Conservation (phyloP, 1,140 invertebrate genomes). For the Drosophila mojavensis region DNA sequence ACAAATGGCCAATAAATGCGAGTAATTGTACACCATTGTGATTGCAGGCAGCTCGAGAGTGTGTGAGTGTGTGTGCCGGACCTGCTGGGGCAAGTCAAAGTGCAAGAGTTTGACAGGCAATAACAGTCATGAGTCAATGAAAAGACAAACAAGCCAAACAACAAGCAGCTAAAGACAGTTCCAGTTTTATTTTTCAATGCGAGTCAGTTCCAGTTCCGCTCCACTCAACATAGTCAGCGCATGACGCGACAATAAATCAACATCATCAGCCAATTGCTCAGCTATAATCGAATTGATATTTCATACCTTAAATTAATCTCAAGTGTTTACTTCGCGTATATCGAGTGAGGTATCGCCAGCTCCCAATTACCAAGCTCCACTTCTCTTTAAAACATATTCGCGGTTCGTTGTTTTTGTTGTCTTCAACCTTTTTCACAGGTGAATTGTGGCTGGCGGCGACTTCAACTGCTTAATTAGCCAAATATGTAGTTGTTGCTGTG, state of each 20-base stretch:
- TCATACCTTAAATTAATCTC: slow-evolving; percentile 42
- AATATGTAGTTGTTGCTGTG: slow-evolving; percentile 4
- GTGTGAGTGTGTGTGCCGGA: slow-evolving; percentile 19
- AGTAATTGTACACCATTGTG: slow-evolving; percentile 67
- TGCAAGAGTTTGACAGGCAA: slow-evolving; percentile 74
- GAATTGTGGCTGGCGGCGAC: slow-evolving; percentile 62
- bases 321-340: slow-evolving; percentile 58
- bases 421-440: slow-evolving; percentile 69
- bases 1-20: slow-evolving; percentile 60
- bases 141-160: slow-evolving; percentile 51
- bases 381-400: neutral
- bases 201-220: slow-evolving; percentile 56
- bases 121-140: slow-evolving; percentile 37
- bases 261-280: slow-evolving; percentile 51
- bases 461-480: slow-evolving; percentile 68
- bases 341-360: slow-evolving; percentile 13
- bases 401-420: slow-evolving; percentile 6
- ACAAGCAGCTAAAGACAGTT: too few species aligned
- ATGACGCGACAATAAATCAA: slow-evolving; percentile 65
- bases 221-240: slow-evolving; percentile 21
- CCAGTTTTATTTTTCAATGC: neutral
- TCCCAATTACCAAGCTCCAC: neutral
- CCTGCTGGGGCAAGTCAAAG: slow-evolving; percentile 57
- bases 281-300: slow-evolving; percentile 65
- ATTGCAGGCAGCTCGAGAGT: slow-evolving; percentile 11